A percentile compares a stretch with the other conserved stretches of the same genome.
phyloP scores from a whole-genome alignment of 2,113 vertebrate species.

The Scomber japonicus region DNA sequence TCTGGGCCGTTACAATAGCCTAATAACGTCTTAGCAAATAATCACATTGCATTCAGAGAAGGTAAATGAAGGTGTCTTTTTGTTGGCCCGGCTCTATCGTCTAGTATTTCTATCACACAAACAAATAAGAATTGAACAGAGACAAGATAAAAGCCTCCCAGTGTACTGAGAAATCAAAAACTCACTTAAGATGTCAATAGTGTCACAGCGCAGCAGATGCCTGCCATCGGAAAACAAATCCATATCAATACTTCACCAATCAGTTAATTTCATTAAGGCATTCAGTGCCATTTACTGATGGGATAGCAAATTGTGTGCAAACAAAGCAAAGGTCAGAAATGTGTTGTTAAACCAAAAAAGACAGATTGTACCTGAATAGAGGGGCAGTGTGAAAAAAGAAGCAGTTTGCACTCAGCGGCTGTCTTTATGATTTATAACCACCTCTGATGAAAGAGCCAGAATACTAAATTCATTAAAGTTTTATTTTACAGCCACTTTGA shows the following conservation, averaged over 20 bases:
- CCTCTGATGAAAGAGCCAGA: slow-evolving; percentile 44
- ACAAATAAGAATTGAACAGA: slow-evolving; percentile 55
- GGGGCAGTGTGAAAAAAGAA: neutral
- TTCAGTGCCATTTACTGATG: slow-evolving; percentile 77
- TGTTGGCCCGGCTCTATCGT: slow-evolving; percentile 39
- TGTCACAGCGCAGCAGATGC: slow-evolving; percentile 72
- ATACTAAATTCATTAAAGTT: slow-evolving; percentile 47
- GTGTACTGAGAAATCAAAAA: slow-evolving; percentile 71
- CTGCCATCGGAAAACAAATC: slow-evolving; percentile 74
- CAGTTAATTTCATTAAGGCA: slow-evolving; percentile 84
- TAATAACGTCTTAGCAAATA: slow-evolving; percentile 53
- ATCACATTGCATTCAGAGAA: slow-evolving; percentile 60
- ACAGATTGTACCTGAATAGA: slow-evolving; percentile 34
- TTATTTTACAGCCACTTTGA: slow-evolving; percentile 48
- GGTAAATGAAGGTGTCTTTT: slow-evolving; percentile 51
- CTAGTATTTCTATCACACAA: slow-evolving; percentile 57
- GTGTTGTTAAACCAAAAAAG: slow-evolving; percentile 53
- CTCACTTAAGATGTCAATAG: slow-evolving; percentile 85
- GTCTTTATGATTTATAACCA: slow-evolving; percentile 31
- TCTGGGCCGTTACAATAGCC: slow-evolving; percentile 28
- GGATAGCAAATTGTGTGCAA: slow-evolving; percentile 73
- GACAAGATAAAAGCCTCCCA: slow-evolving; percentile 77
- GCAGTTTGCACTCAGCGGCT: slow-evolving; percentile 14
- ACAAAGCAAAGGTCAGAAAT: slow-evolving; percentile 83
- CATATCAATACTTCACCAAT: slow-evolving; percentile 76